A percentile compares a stretch with the other conserved stretches of the same genome.
phyloP scores from a whole-genome alignment of 2,888 invertebrate species.

The Tachystola acroxantha region DNA sequence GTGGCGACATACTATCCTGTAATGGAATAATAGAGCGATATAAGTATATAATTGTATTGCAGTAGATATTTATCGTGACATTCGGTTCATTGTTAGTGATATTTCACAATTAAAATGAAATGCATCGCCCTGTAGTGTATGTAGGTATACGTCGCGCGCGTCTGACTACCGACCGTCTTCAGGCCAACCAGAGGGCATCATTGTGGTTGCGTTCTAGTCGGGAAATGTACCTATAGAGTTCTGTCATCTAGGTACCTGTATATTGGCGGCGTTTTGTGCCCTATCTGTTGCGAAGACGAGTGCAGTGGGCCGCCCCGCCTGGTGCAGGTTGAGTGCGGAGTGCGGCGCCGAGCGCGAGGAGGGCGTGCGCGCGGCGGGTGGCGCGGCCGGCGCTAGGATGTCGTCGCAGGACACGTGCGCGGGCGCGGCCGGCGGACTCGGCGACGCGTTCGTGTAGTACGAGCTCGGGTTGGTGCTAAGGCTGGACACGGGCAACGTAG shows the following conservation, averaged over 20 bases:
- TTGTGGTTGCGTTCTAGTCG: no score
- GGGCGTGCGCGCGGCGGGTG: conserved; percentile 47
- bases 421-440: conserved; percentile 72
- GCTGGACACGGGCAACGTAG: conserved; percentile 75
- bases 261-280: conserved; percentile 35
- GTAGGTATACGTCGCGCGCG: no score
- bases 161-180: no score
- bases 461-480: conserved; percentile 74
- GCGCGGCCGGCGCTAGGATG: conserved; percentile 55
- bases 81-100: no score
- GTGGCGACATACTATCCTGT: conserved; percentile 66
- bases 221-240: no score
- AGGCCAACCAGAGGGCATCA: no score
- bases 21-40: conserved; percentile 10
- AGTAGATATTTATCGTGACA: no score
- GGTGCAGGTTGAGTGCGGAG: conserved; percentile 66
- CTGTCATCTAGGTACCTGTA: conserved; percentile 37
- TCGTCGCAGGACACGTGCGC: conserved; percentile 70
- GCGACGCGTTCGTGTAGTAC: conserved; percentile 80
- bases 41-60: no score
- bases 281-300: conserved; percentile 49
- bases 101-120: no score
- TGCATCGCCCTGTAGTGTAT: no score
- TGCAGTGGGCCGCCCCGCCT: conserved; percentile 60
- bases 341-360: conserved; percentile 70